Conservation (phyloP, 2,888 invertebrate genomes). For the Orgyia antiqua region DNA sequence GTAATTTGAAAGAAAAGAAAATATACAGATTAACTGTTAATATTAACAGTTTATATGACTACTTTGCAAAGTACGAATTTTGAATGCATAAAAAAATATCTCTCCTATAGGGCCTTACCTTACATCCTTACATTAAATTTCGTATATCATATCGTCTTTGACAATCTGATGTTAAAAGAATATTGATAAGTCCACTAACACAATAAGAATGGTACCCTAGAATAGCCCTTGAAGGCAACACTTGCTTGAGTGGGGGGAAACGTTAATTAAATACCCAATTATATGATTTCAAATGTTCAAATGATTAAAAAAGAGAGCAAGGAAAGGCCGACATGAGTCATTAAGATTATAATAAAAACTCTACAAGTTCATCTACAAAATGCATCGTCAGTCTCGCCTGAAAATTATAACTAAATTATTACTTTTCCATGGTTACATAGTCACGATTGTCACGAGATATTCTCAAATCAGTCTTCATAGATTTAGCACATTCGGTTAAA, state of each 20-base stretch:
- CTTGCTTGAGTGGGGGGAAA: slow-evolving; percentile 41
- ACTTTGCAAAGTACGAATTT: slow-evolving; percentile 63
- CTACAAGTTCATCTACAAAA: slow-evolving; percentile 60
- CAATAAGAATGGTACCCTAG: slow-evolving; percentile 47
- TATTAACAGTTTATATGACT: slow-evolving; percentile 45
- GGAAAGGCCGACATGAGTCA: slow-evolving; percentile 52
- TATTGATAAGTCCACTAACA: slow-evolving; percentile 52
- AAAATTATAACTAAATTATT: slow-evolving; percentile 35
- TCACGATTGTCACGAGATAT: slow-evolving; percentile 50
- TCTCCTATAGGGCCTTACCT: slow-evolving; percentile 75
- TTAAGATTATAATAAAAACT: slow-evolving; percentile 37
- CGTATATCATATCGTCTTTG: slow-evolving; percentile 75
- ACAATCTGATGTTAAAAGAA: slow-evolving; percentile 65
- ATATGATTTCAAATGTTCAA: too few relatives aligned
- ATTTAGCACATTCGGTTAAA: slow-evolving; percentile 38
- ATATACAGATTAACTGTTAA: slow-evolving; percentile 39
- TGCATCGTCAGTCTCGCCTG: slow-evolving; percentile 62
- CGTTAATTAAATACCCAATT: too few relatives aligned
- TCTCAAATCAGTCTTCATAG: slow-evolving; percentile 52
- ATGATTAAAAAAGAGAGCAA: slow-evolving; percentile 51
- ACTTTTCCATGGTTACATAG: too few relatives aligned
- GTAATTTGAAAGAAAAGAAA: slow-evolving; percentile 56
- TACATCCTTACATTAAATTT: slow-evolving; percentile 71
- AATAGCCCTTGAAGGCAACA: slow-evolving; percentile 47
- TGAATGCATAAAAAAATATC: slow-evolving; percentile 77